Evolutionary conservation across 2,797 vertebrate genomes (phyloP).

Genomic region (Peromyscus attwateri): DNA sequence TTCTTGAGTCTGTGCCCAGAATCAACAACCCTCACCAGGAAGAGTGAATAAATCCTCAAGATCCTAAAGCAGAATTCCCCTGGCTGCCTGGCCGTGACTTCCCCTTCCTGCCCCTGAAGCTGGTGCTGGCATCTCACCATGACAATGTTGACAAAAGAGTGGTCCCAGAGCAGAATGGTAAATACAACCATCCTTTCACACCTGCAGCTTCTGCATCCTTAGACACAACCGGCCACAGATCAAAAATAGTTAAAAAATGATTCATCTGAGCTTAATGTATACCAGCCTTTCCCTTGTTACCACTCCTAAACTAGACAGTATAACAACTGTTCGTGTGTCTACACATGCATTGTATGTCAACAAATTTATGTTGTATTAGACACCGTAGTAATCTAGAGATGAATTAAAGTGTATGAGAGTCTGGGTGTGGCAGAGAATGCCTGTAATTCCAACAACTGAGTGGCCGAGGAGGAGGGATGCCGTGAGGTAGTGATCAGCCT

Average conservation of each 20-base stretch:
- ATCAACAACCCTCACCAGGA: conserved; percentile 44
- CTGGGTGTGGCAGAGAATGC: not conserved
- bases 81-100: not conserved
- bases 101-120: not conserved
- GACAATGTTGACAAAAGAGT: not conserved
- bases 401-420: not conserved
- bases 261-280: not conserved
- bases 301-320: not conserved
- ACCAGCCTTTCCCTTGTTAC: not conserved
- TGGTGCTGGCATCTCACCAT: not conserved
- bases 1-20: conserved; percentile 72
- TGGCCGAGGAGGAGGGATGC: not conserved
- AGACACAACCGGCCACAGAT: not conserved
- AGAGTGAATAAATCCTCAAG: conserved; percentile 14
- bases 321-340: not conserved
- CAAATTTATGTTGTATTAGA: not conserved
- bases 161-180: not conserved
- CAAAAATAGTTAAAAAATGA: not conserved
- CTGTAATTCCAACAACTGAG: not conserved
- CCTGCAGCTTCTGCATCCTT: not conserved
- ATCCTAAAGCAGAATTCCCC: conserved; percentile 5
- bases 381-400: not conserved
- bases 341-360: too few species aligned
- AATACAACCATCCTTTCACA: not conserved
- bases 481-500: not conserved